Conservation (phyloP, 35 echinoderm and acorn worm genomes). For the Holothuria glaberrima region DNA sequence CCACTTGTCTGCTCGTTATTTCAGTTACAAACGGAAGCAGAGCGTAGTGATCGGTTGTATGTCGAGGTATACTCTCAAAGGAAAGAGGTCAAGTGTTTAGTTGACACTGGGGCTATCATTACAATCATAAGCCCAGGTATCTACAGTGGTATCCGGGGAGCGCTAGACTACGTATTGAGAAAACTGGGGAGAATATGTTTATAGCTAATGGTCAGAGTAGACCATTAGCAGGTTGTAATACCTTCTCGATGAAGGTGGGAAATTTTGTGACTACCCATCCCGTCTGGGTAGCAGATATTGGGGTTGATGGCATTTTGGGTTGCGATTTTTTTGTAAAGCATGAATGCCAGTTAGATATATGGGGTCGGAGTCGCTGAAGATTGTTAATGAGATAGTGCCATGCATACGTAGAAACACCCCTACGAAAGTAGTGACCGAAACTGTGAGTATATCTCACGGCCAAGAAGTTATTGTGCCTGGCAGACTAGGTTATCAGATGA, state of each 20-base stretch:
- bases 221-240: conserved; percentile 24
- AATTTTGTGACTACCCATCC: not conserved
- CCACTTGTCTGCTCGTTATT: not conserved
- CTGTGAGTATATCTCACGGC: not conserved
- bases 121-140: not conserved
- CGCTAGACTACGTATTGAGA: not conserved
- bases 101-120: conserved; percentile 34
- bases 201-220: conserved; percentile 39
- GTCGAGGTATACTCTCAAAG: not conserved
- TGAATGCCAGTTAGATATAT: conserved; percentile 17
- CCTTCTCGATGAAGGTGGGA: conserved; percentile 15
- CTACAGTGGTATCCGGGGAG: not conserved
- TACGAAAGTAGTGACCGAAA: not conserved
- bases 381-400: not conserved
- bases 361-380: not conserved
- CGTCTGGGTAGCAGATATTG: conserved; percentile 23
- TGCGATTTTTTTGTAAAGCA: conserved; percentile 17
- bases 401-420: not conserved
- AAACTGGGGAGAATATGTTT: conserved; percentile 30
- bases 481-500: not conserved
- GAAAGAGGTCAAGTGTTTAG: not conserved
- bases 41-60: not conserved
- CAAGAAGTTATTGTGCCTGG: not conserved
- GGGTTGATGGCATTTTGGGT: conserved; percentile 3
- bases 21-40: not conserved